A percentile compares a stretch with the other conserved stretches of the same genome.
These are phyloP conservation scores for Otus sunia DNA, from an alignment of 2,113 vertebrate species.

Conservation along the genomic window DNA sequence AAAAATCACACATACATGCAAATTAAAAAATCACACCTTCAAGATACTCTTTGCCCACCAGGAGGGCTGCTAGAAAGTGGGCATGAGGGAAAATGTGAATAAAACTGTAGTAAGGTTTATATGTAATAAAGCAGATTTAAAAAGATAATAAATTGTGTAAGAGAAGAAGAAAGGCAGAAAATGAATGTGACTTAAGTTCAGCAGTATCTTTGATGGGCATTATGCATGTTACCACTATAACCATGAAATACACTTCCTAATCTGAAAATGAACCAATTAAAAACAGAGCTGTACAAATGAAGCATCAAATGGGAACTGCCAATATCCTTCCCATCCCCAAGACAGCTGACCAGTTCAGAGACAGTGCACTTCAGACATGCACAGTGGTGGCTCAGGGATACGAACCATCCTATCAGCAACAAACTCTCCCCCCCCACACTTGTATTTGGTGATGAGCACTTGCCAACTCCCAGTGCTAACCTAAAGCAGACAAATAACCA, in stretches of 20 bases:
- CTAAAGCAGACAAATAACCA: neutral
- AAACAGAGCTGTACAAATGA: neutral
- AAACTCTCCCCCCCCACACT: no score
- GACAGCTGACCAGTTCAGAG: neutral
- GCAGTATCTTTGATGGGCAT: neutral
- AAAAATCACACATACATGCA: neutral
- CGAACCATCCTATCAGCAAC: neutral
- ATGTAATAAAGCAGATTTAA: neutral
- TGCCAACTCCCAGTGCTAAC: neutral
- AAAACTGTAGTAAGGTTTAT: neutral
- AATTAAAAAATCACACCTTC: neutral
- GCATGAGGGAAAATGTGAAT: neutral
- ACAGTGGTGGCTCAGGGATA: neutral
- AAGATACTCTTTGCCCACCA: neutral
- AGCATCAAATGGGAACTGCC: neutral
- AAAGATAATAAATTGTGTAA: neutral
- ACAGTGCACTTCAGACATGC: rapidly evolving
- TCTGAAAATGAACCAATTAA: neutral
- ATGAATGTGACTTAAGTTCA: neutral
- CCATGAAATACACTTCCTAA: neutral
- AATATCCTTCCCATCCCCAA: neutral
- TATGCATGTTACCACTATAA: neutral
- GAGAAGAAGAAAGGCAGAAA: neutral
- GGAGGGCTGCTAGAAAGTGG: neutral
- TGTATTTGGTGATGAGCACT: neutral